Evolutionary conservation across 2,113 vertebrate species (phyloP), one percentile per base, ranked within the genome.

Genomic region (Diphyllodes magnificus): DNA sequence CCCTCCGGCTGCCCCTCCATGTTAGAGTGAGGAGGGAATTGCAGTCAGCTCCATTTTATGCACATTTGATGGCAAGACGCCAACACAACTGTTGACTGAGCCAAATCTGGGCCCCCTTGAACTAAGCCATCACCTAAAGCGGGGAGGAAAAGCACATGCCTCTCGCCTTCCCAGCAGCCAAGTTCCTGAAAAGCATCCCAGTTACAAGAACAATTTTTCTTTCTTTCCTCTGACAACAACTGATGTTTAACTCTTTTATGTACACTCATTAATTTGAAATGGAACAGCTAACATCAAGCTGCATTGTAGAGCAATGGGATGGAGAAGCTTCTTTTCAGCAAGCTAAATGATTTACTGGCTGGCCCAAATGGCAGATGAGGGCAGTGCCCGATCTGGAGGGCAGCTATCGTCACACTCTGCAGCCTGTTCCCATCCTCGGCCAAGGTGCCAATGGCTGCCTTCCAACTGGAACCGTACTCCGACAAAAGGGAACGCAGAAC

Each of bases 181-280:
- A 97, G 95, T 95, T 97, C 97, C 95, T 97, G 94, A 95, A 97
- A 94, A 97, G 97, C 97, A 95, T 77, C 88, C 0, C 28, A 92
- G 44, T 10, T 56, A 81, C n/a, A 84, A 51, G 87, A 23, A 8
- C 17, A 12, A 11, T 44, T 59, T 81, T 65, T 44, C 73, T 69
- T 88, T 56, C 70, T 86, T 65, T 82, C 12, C 63, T 76, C 82
- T 30, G 63, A 82, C 73, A 83, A 73, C 3, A 1, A 64, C 37
- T 5, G 17, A 60, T 28, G 31, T 16, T 96, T 95, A 97, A 90
- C 85, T 88, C 70, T 82, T 66, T 56, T 35, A 49, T 20, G 53
- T 9, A 25, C 50, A 6, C 64, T 72, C 54, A 22, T 14, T 18
- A 85, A 60, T 30, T 47, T 35, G 50, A 45, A 69, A 65, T 23